Evolutionary conservation across 2,797 vertebrate species (phyloP).

Genomic region (Eulemur albifrons): DNA sequence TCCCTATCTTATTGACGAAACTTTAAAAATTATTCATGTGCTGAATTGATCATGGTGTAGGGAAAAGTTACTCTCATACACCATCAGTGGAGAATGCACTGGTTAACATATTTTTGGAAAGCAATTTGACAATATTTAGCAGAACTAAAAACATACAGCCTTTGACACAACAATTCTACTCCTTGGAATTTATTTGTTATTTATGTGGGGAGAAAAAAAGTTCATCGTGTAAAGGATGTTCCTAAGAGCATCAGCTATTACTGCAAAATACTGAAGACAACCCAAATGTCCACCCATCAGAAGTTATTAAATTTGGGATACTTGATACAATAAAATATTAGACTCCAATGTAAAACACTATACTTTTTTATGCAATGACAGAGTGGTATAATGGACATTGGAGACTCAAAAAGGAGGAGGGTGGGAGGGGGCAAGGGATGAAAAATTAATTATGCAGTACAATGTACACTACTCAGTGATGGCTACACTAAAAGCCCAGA

Average conservation of each 20-base stretch:
- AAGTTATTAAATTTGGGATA: background rate
- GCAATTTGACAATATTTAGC: background rate
- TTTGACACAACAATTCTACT: background rate
- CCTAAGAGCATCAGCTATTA: background rate
- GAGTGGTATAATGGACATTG: no score
- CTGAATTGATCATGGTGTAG: background rate
- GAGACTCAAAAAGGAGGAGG: no score
- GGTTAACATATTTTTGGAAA: background rate
- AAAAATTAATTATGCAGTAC: no score
- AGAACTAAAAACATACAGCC: constrained; percentile 1
- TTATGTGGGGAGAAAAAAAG: background rate
- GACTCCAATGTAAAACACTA: background rate
- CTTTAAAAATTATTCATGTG: background rate
- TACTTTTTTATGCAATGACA: background rate
- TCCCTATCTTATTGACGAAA: background rate
- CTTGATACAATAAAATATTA: background rate
- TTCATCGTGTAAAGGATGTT: background rate
- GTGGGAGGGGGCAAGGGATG: no score
- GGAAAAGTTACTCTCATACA: background rate
- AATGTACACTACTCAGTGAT: background rate
- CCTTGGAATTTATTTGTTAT: constrained; percentile 19
- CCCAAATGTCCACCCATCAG: background rate
- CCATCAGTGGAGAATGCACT: background rate
- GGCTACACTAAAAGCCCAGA: background rate
- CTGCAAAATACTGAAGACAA: background rate